Evolutionary conservation across 2,113 vertebrate species (phyloP), one percentile per base, ranked within the genome.

Genomic region (Perca fluviatilis): DNA sequence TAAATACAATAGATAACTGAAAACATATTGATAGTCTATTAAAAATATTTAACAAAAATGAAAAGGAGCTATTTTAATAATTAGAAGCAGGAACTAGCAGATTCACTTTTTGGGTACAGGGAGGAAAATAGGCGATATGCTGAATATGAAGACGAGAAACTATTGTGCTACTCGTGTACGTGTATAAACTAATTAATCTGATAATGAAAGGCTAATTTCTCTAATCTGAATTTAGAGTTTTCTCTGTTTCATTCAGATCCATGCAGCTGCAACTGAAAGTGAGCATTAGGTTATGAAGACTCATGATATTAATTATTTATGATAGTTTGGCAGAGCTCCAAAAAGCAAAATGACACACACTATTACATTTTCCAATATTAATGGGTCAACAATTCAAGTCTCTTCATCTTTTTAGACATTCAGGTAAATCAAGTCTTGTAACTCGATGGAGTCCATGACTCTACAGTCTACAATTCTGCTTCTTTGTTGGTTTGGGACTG

Each of bases 201-300:
- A 62, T 19, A 19, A 62, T 62, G 60, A 62, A 36, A 61, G 30
- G 58, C 16, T 61, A 36, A 61, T 60, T 60, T 19, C 57, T 60
- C 27, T 60, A 15, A 30, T 60, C 57, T 60, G 57, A 60, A 60
- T 60, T 30, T 19, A 18, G 27, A 18, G 60, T 33, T 36, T 40
- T 63, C 4, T 40, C 60, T 21, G 33, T 40, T 40, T 36, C 2
- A 40, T 21, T 62, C 5, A 19, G 15, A 14, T 61, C 27, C 58
- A 30, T 36, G 33, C 60, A 62, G 60, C 19, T 62, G 18, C 19
- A 40, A 36, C 18, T 62, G 19, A 62, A 62, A 19, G 60, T 21
- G 18, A 40, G 60, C 60, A 40, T n/a, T 21, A 62, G 33, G 60
- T 62, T 51, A 7, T 51, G 19, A 62, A 6, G 33, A 62, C 18